These are phyloP conservation scores for Drosophila macrospina DNA, from an alignment of 2,888 invertebrate species.

Conservation along the genomic window DNA sequence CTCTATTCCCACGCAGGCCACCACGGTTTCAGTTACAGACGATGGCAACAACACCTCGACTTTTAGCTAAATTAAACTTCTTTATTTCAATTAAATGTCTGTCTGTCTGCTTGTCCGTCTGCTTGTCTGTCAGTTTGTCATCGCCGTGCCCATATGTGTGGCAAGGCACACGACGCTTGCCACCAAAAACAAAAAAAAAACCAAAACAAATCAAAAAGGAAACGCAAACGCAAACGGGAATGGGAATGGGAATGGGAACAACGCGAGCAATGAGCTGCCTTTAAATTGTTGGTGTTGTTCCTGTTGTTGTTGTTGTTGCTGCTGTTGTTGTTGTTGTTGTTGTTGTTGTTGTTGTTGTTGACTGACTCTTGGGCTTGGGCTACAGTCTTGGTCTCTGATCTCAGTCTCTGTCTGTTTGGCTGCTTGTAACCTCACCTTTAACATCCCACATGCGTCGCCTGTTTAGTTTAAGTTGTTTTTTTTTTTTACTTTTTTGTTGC, in stretches of 20 bases:
- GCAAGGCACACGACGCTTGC: constrained; percentile 65
- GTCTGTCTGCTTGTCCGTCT: constrained; percentile 40
- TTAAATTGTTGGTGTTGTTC: constrained; percentile 23
- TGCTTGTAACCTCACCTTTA: constrained; percentile 82
- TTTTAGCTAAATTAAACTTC: constrained; percentile 75
- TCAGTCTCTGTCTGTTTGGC: constrained; percentile 32
- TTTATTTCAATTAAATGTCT: constrained; percentile 77
- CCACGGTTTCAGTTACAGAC: constrained; percentile 37
- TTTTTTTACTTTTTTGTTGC: constrained; percentile 2
- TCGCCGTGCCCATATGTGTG: constrained; percentile 78
- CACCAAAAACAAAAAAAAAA: constrained; percentile 27
- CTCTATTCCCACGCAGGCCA: constrained; percentile 67
- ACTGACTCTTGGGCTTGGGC: constrained; percentile 50
- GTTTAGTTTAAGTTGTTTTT: constrained; percentile 16
- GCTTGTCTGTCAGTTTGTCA: constrained; percentile 68
- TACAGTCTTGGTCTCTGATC: constrained; percentile 40
- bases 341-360: constrained; percentile 12
- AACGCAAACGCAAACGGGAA: constrained; percentile 53
- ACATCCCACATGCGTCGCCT: constrained; percentile 82
- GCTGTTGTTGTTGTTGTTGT: constrained; percentile 15
- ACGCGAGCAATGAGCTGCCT: constrained; percentile 67
- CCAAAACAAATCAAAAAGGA: constrained; percentile 55
- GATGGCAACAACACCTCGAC: constrained; percentile 60
- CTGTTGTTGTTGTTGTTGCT: constrained; percentile 10
- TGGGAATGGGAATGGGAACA: constrained; percentile 74